Base-by-base conservation (phyloP, 2,797 vertebrate genomes). In the Acomys russatus region DNA sequence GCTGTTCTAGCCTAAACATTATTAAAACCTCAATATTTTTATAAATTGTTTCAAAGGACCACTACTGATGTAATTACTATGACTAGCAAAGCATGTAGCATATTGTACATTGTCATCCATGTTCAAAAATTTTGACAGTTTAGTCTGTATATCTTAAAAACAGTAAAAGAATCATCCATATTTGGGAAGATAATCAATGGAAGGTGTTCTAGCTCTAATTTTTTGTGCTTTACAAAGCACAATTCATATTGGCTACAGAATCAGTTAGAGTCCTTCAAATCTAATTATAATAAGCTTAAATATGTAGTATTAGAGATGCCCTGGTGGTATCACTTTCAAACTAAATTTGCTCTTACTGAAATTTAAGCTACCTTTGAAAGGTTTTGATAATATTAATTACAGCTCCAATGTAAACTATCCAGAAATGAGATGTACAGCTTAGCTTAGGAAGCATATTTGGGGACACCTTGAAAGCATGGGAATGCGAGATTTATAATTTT, bases 241-340 rank as follows among this genome's bases (percentile, higher is more conserved):
- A 95, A 64, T 92, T 98, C 96, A 95, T 91, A 97, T 96, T 95
- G 93, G 97, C 94, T 97, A 91, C 70, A 35, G 85, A 97, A 86
- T 96, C 70, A 92, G 20, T 56, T 86, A 89, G 94, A 97, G 88
- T 97, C 94, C 94, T 73, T 96, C 89, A 92, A 96, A 92, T 90
- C 44, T 97, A 98, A 98, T 98, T 98, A 97, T 97, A 98, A 97
- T 90, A 96, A 92, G 73, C 35, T 97, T 98, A 97, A 98, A 97
- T 97, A 96, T 92, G 96, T 97, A 97, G 93, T 97, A 85, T 96
- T 97, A 88, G 4, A 76, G 35, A 35, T 88, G 7, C 63, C 71
- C 56, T 90, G 97, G 97, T 97, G 96, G 92, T 30, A 88, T 84
- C 38, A 88, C 97, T 97, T 98, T 63, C 76, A 97, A 98, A 96